Percentiles rank a stretch among this genome's conserved stretches.
phyloP scores from a whole-genome alignment of 2,113 vertebrate species.

The Sphyrna mokarran region DNA sequence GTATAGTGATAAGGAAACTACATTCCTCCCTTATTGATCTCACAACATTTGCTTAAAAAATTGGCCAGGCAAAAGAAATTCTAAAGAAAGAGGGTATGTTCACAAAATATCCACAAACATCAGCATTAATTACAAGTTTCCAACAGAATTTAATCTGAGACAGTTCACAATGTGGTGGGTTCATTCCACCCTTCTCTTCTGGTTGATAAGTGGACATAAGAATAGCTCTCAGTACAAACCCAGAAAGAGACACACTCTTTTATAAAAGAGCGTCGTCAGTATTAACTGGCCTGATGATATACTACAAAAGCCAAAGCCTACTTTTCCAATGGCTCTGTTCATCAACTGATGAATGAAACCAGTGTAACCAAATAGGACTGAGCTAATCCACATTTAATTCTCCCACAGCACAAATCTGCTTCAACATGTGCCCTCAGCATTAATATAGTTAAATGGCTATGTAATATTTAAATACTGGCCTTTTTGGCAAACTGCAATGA shows the following conservation, averaged over 20 bases:
- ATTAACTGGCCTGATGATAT: background rate
- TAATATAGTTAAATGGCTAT: background rate
- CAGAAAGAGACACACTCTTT: background rate
- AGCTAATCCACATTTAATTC: background rate
- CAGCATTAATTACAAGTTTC: background rate
- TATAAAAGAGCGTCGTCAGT: background rate
- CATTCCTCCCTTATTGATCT: background rate
- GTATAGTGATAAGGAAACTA: background rate
- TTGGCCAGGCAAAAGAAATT: background rate
- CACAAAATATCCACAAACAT: background rate
- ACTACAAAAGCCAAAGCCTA: background rate
- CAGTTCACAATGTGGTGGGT: background rate
- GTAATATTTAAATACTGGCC: background rate
- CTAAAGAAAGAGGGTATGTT: background rate
- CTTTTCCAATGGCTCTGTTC: background rate
- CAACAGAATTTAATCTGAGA: background rate
- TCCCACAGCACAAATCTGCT: no score
- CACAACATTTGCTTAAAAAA: background rate
- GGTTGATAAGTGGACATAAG: background rate
- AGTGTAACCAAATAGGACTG: background rate
- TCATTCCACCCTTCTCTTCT: background rate
- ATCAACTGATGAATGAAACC: background rate
- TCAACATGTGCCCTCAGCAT: background rate
- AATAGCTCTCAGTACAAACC: background rate
- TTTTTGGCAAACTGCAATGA: background rate